phyloP scores from a whole-genome alignment of 2,113 vertebrate genomes.

The Sisor rabdophorus region DNA sequence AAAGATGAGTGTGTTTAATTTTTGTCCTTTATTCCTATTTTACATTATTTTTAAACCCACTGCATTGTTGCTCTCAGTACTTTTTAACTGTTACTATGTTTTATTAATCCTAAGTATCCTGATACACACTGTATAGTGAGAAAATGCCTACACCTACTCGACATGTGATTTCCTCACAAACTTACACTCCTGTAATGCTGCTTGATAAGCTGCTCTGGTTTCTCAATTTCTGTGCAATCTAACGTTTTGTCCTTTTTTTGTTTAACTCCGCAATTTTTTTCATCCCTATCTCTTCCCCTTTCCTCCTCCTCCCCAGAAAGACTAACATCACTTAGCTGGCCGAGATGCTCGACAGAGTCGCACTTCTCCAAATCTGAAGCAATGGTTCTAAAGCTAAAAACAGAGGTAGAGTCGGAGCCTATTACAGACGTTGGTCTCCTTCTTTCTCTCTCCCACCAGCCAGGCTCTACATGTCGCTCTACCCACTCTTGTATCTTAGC shows the following conservation, averaged over 20 bases:
- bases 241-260: slow-evolving; percentile 47
- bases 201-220: slow-evolving; percentile 63
- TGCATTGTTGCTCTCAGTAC: neutral
- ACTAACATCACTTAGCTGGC: slow-evolving; percentile 68
- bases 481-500: slow-evolving; percentile 63
- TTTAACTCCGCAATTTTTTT: neutral
- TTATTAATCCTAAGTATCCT: neutral
- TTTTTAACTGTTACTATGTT: neutral
- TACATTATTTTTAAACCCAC: neutral
- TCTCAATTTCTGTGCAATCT: slow-evolving; percentile 46
- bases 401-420: slow-evolving; percentile 73
- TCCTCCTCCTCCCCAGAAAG: slow-evolving; percentile 52
- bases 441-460: slow-evolving; percentile 63
- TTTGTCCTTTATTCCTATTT: neutral
- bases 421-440: slow-evolving; percentile 47
- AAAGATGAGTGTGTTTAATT: neutral
- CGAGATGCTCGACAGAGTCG: slow-evolving; percentile 84
- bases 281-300: slow-evolving; percentile 1
- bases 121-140: neutral
- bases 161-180: slow-evolving; percentile 55
- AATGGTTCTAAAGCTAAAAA: slow-evolving; percentile 80
- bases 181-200: slow-evolving; percentile 86
- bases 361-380: slow-evolving; percentile 85
- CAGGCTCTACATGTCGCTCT: slow-evolving; percentile 61
- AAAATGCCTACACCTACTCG: neutral